A percentile compares a stretch with the other conserved stretches of the same genome.
phyloP scores from a whole-genome alignment of 2,797 vertebrate species.

The Acropternis orthonyx region DNA sequence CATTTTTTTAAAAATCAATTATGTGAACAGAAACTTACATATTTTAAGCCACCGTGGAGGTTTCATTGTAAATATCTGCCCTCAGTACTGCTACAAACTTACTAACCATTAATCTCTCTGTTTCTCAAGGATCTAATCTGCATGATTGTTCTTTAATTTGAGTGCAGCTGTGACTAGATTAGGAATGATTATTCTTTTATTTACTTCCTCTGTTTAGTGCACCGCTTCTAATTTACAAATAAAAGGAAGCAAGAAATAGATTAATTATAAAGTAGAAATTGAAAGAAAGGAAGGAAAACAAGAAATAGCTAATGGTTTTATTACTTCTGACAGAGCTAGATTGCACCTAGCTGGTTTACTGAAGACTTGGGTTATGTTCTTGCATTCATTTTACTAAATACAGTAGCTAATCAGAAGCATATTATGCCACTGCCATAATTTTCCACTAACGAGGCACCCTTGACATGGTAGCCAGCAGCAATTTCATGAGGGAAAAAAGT shows the following conservation, averaged over 20 bases:
- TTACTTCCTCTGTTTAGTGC: neutral
- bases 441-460: neutral
- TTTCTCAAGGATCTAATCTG: neutral
- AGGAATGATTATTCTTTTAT: neutral
- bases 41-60: neutral
- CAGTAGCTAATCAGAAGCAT: neutral
- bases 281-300: neutral
- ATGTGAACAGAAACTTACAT: neutral
- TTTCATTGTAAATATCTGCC: neutral
- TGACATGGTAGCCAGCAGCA: neutral
- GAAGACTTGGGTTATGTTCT: neutral
- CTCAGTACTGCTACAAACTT: neutral
- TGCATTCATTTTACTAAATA: slow-evolving; percentile 6
- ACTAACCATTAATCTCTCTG: neutral
- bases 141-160: neutral
- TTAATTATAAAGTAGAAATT: neutral
- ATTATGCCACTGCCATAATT: neutral
- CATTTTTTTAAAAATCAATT: neutral
- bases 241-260: neutral
- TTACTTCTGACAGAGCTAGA: neutral
- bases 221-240: neutral
- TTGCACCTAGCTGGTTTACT: neutral
- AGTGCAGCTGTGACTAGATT: neutral
- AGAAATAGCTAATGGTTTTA: neutral
- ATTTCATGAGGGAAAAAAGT: neutral